Evolutionary conservation across 2,797 vertebrate genomes (phyloP).

Genomic region (Enteromius thamalakanensis): DNA sequence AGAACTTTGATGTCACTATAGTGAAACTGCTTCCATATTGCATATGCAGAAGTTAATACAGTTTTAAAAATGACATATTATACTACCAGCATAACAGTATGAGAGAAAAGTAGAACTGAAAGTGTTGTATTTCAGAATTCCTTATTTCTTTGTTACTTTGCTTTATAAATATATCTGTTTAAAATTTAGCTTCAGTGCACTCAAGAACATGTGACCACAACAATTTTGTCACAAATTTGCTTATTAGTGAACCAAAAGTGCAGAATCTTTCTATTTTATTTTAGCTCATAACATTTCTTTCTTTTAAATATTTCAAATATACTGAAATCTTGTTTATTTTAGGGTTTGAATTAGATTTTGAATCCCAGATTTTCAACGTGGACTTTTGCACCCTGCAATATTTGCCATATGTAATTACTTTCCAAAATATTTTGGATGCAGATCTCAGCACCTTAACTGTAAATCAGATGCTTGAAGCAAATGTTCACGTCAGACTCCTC

Average conservation of each 20-base stretch:
- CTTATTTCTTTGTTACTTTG: not conserved
- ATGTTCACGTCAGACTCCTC: not conserved
- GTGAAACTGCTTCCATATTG: not conserved
- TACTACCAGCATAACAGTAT: not conserved
- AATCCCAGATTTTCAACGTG: slow-evolving; percentile 11
- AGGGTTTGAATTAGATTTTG: not conserved
- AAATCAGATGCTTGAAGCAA: slow-evolving; percentile 15
- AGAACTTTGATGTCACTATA: not conserved
- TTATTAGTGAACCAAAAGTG: not conserved
- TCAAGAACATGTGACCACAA: not conserved
- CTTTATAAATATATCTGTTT: no score
- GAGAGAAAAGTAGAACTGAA: not conserved
- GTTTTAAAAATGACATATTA: not conserved
- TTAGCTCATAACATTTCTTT: not conserved
- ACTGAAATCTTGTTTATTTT: not conserved
- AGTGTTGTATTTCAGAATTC: not conserved
- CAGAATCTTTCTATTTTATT: not conserved
- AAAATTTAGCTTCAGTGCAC: not conserved
- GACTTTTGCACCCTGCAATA: not conserved
- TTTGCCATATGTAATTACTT: slow-evolving; percentile 33
- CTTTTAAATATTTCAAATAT: not conserved
- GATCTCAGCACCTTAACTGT: not conserved
- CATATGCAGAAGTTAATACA: not conserved
- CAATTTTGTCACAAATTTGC: not conserved
- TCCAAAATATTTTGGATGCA: slow-evolving; percentile 31